Conservation (phyloP, 2,888 invertebrate genomes). For the Boloria euphrosyne region DNA sequence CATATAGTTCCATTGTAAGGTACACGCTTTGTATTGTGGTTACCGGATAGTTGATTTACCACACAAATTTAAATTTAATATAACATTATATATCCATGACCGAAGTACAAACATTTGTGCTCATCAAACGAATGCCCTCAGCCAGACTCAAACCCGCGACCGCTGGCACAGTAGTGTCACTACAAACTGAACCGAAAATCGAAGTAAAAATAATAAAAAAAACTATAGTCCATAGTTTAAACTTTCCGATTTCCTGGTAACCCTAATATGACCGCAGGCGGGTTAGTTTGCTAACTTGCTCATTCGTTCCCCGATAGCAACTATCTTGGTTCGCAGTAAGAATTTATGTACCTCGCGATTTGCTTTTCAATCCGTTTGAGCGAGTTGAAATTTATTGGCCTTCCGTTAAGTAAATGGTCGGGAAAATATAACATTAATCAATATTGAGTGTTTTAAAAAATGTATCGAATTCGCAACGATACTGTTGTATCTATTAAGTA, state of each 20-base stretch:
- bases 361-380: slow-evolving; percentile 35
- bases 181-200: too few species aligned
- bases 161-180: too few species aligned
- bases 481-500: too few species aligned
- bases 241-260: slow-evolving; percentile 9
- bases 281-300: slow-evolving; percentile 34
- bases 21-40: too few species aligned
- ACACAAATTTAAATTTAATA: too few species aligned
- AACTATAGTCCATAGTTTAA: background rate
- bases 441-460: background rate
- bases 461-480: background rate
- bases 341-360: slow-evolving; percentile 35
- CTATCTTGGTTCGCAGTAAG: slow-evolving; percentile 35
- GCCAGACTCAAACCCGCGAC: too few species aligned
- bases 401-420: slow-evolving; percentile 17
- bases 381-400: slow-evolving; percentile 25
- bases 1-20: too few species aligned
- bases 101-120: too few species aligned
- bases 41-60: too few species aligned
- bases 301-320: slow-evolving; percentile 33
- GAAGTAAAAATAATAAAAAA: too few species aligned
- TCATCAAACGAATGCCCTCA: too few species aligned
- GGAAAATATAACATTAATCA: slow-evolving; percentile 11
- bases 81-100: too few species aligned
- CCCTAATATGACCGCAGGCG: slow-evolving; percentile 31